These are phyloP conservation scores for Harpalus rufipes DNA, from an alignment of 2,888 invertebrate species.

Conservation along the genomic window DNA sequence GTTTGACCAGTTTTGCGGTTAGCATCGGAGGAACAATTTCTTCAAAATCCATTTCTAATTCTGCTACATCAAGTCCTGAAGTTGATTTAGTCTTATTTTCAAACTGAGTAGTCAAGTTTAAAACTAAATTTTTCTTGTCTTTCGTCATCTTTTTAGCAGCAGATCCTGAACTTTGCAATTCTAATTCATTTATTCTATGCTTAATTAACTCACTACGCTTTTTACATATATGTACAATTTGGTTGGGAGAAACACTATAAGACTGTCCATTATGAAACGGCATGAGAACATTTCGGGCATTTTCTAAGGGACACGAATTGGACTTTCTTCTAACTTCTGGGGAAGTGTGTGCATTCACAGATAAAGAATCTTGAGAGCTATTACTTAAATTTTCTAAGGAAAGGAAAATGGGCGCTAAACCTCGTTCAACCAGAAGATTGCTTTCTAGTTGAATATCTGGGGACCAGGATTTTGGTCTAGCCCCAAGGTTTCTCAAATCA, in stretches of 20 bases:
- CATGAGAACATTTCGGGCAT: constrained; percentile 88
- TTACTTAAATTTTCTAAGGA: constrained; percentile 83
- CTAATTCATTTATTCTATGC: constrained; percentile 86
- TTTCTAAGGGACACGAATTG: constrained; percentile 59
- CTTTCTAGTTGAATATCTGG: constrained; percentile 84
- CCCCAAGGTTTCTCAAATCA: constrained; percentile 74
- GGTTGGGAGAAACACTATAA: constrained; percentile 94
- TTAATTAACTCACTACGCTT: constrained; percentile 79
- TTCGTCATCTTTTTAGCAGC: constrained; percentile 68
- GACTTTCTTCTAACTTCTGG: constrained; percentile 66
- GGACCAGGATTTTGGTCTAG: constrained; percentile 80
- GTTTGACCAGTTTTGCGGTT: constrained; percentile 77
- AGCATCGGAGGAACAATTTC: constrained; percentile 72
- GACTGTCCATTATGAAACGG: constrained; percentile 91
- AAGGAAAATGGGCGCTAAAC: constrained; percentile 81
- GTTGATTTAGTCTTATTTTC: constrained; percentile 77
- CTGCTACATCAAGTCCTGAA: constrained; percentile 73
- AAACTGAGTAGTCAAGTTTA: constrained; percentile 80
- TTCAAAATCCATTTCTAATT: constrained; percentile 73
- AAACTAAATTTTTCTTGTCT: constrained; percentile 76
- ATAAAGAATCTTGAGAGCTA: constrained; percentile 72
- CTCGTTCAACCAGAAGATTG: constrained; percentile 78
- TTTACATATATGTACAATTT: constrained; percentile 86
- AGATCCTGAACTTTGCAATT: constrained; percentile 77
- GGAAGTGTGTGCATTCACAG: constrained; percentile 67